Evolutionary conservation across 2,888 invertebrate species (phyloP).

Genomic region (Trachelus iudaicus): DNA sequence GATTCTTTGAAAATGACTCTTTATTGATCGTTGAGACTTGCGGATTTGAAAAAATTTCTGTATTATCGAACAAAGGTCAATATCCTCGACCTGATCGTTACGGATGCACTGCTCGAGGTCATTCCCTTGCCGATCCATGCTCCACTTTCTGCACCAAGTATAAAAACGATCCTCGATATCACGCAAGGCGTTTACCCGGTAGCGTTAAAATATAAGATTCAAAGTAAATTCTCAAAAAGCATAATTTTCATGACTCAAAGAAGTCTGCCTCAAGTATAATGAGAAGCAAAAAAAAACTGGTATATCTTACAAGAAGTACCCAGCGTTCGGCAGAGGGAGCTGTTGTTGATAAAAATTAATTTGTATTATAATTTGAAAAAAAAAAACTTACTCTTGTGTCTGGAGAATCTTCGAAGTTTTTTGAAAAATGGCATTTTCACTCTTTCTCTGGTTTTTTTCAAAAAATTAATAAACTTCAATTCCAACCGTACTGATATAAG

Average conservation of each 20-base stretch:
- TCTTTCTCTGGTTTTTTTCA: not conserved
- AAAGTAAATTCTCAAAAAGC: too few relatives aligned
- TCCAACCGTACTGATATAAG: not conserved
- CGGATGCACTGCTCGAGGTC: not conserved
- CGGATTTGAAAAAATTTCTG: too few relatives aligned
- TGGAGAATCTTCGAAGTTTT: constrained; percentile 53
- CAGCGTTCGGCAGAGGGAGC: too few relatives aligned
- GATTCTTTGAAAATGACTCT: too few relatives aligned
- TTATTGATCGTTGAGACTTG: too few relatives aligned
- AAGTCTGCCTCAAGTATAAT: too few relatives aligned
- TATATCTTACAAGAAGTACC: too few relatives aligned
- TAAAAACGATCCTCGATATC: not conserved
- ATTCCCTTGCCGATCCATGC: not conserved
- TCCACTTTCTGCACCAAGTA: not conserved
- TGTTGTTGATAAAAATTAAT: too few relatives aligned
- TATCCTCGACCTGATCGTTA: not conserved
- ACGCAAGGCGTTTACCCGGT: not conserved
- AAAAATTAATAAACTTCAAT: not conserved
- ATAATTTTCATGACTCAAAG: too few relatives aligned
- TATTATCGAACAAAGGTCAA: too few relatives aligned
- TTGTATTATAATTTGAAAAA: not conserved
- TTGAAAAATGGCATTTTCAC: constrained; percentile 57
- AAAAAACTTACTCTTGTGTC: constrained; percentile 56
- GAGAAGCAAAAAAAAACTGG: too few relatives aligned
- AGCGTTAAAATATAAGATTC: too few relatives aligned